These are phyloP conservation scores for Spodoptera littoralis DNA, from an alignment of 2,888 invertebrate genomes.

Conservation along the genomic window DNA sequence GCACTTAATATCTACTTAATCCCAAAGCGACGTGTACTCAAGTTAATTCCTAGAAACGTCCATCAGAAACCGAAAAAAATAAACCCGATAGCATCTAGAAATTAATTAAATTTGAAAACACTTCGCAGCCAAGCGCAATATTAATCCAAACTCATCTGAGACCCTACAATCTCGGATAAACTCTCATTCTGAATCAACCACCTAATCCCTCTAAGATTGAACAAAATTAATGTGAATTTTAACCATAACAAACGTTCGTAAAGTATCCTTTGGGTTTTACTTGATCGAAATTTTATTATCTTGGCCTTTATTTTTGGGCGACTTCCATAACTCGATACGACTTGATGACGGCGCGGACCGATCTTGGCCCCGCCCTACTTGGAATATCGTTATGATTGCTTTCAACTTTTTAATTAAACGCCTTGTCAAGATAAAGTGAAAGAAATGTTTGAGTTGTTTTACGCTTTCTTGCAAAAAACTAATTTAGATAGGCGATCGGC, in stretches of 20 bases:
- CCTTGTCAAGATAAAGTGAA: constrained; percentile 49
- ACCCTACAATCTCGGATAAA: constrained; percentile 48
- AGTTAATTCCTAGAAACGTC: constrained; percentile 28
- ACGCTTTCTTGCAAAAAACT: constrained; percentile 48
- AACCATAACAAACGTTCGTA: constrained; percentile 64
- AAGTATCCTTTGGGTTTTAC: constrained; percentile 56
- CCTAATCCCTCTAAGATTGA: constrained; percentile 74
- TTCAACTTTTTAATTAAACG: constrained; percentile 73
- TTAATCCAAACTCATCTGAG: constrained; percentile 45
- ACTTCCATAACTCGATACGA: constrained; percentile 61
- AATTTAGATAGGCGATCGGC: constrained; percentile 49
- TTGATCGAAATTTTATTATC: constrained; percentile 68
- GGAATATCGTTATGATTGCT: constrained; percentile 65
- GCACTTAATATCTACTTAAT: constrained; percentile 30
- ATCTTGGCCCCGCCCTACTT: constrained; percentile 42
- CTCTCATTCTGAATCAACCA: constrained; percentile 52
- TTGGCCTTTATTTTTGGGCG: constrained; percentile 52
- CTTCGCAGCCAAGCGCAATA: constrained; percentile 46
- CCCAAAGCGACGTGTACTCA: constrained; percentile 18
- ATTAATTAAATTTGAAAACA: constrained; percentile 63
- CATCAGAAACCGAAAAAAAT: constrained; percentile 31
- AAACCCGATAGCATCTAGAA: constrained; percentile 57
- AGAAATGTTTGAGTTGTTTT: constrained; percentile 53
- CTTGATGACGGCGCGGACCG: constrained; percentile 58
- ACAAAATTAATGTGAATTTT: constrained; percentile 74